Evolutionary conservation across 92 coral and sea anemone genomes (phyloP).

Genomic region (Parazoanthus atlanticus): DNA sequence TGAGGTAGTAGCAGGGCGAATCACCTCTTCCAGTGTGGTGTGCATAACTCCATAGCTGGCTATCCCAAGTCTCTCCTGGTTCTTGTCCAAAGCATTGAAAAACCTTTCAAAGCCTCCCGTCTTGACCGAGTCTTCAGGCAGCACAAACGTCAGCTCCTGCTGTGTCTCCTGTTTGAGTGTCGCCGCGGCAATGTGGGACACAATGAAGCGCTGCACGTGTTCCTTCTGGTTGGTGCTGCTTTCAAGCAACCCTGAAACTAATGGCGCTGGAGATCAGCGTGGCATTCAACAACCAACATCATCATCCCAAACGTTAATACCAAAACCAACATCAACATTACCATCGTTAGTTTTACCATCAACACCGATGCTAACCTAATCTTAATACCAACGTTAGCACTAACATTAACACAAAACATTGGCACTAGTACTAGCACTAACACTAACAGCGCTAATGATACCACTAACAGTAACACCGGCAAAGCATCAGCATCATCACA

Average conservation of each 20-base stretch:
- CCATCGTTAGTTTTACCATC: neutral
- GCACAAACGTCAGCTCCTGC: slow-evolving; percentile 84
- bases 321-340: neutral
- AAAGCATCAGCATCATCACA: neutral
- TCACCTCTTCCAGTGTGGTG: slow-evolving; percentile 92
- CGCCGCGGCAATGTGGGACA: slow-evolving; percentile 85
- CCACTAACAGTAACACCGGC: neutral
- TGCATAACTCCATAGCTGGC: slow-evolving; percentile 92
- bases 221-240: slow-evolving; percentile 62
- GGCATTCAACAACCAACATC: neutral
- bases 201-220: slow-evolving; percentile 69
- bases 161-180: slow-evolving; percentile 82
- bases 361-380: too few relatives aligned
- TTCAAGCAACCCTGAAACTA: slow-evolving; percentile 35
- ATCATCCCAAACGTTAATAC: neutral
- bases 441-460: neutral
- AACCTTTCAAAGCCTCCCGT: slow-evolving; percentile 88
- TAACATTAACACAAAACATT: neutral
- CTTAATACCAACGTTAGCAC: neutral
- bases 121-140: slow-evolving; percentile 92
- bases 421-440: neutral
- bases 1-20: neutral
- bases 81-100: slow-evolving; percentile 81
- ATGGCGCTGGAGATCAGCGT: neutral
- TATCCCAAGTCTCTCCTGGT: slow-evolving; percentile 75